Conservation (phyloP, 2,888 invertebrate genomes). For the Chouioia cunea region DNA sequence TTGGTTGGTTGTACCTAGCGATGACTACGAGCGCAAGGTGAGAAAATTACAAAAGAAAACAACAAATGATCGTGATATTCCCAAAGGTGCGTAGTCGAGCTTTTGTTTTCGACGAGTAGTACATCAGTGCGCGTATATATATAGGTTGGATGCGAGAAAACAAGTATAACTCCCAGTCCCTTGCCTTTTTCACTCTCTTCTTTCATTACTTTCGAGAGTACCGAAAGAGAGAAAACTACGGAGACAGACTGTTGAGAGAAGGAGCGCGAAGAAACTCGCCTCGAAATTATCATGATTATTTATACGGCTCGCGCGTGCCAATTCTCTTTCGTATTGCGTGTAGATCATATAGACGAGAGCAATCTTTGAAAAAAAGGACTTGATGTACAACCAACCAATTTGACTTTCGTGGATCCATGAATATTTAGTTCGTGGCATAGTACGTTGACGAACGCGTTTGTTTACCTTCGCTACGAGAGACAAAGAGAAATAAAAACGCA, state of each 20-base stretch:
- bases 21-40: conserved; percentile 80
- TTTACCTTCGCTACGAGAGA: neutral
- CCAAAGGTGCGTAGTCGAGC: neutral
- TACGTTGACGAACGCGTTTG: too few relatives aligned
- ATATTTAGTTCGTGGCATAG: too few relatives aligned
- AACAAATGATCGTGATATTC: too few relatives aligned
- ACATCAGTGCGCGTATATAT: neutral
- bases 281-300: too few relatives aligned
- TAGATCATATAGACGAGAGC: too few relatives aligned
- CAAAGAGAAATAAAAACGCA: neutral
- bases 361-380: neutral
- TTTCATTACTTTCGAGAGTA: conserved; percentile 1
- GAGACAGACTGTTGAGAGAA: neutral
- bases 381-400: neutral
- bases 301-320: too few relatives aligned
- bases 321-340: neutral
- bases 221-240: neutral
- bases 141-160: neutral
- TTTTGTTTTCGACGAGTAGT: neutral
- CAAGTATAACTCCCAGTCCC: too few relatives aligned
- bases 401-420: too few relatives aligned
- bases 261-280: too few relatives aligned
- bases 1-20: conserved; percentile 80
- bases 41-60: too few relatives aligned
- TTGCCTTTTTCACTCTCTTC: neutral